Evolutionary conservation across 2,797 vertebrate genomes (phyloP).

Genomic region (Onychomys arenicola): DNA sequence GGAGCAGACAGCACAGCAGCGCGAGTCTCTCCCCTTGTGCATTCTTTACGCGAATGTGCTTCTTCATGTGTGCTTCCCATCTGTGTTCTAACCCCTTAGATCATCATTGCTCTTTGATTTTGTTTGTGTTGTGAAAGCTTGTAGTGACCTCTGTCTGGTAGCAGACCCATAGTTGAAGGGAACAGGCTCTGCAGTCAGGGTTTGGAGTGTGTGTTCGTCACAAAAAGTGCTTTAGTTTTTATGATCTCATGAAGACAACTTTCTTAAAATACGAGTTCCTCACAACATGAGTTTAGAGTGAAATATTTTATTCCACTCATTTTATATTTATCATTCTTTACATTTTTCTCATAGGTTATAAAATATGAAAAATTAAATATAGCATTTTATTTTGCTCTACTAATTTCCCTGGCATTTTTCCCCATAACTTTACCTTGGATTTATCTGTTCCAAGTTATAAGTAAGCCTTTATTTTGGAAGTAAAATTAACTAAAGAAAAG

Average conservation of each 20-base stretch:
- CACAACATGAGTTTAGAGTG: slow-evolving; percentile 24
- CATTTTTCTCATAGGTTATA: slow-evolving; percentile 53
- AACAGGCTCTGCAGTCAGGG: slow-evolving; percentile 12
- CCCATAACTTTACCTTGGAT: slow-evolving; percentile 18
- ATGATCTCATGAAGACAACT: slow-evolving; percentile 58
- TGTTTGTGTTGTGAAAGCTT: slow-evolving; percentile 66
- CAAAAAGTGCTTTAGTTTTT: slow-evolving; percentile 55
- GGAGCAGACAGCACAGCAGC: neutral
- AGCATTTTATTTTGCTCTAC: slow-evolving; percentile 63
- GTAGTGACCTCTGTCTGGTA: slow-evolving; percentile 45
- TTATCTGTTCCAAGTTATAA: slow-evolving; percentile 48
- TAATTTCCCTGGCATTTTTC: slow-evolving; percentile 56
- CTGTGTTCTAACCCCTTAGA: slow-evolving; percentile 76
- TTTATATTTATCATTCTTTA: slow-evolving; percentile 50
- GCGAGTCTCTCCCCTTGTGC: slow-evolving; percentile 76
- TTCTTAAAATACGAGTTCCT: slow-evolving; percentile 59
- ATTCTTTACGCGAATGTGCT: slow-evolving; percentile 85
- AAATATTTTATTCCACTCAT: slow-evolving; percentile 51
- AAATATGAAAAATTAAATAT: slow-evolving; percentile 27
- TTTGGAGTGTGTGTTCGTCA: slow-evolving; percentile 18
- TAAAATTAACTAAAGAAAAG: slow-evolving; percentile 53
- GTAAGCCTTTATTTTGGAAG: slow-evolving; percentile 55
- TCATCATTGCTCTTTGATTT: slow-evolving; percentile 65
- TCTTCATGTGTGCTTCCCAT: slow-evolving; percentile 83
- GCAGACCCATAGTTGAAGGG: slow-evolving; percentile 47